Percentiles rank a stretch among this genome's conserved stretches.
phyloP scores from a whole-genome alignment of 2,797 vertebrate species.

The Tapera naevia region DNA sequence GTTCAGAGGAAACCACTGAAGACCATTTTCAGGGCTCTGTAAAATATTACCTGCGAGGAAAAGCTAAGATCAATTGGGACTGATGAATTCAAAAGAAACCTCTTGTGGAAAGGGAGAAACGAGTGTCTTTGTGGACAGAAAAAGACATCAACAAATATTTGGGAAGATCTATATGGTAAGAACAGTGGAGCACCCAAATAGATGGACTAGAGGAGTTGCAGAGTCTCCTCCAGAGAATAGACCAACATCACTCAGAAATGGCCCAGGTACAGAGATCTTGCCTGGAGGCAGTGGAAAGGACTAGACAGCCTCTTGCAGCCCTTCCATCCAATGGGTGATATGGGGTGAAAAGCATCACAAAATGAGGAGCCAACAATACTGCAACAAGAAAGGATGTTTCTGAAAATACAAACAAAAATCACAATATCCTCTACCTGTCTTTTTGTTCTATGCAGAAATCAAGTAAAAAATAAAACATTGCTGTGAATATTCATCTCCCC shows the following conservation, averaged over 20 bases:
- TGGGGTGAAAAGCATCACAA: not conserved
- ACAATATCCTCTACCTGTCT: not conserved
- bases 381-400: not conserved
- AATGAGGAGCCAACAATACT: not conserved
- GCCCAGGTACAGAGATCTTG: not conserved
- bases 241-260: not conserved
- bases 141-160: not conserved
- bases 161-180: not conserved
- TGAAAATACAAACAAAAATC: not conserved
- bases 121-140: not conserved
- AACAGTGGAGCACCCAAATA: not conserved
- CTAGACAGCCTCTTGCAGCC: not conserved
- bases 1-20: not conserved
- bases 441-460: constrained; percentile 10
- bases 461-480: constrained; percentile 49
- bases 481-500: constrained; percentile 17
- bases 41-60: not conserved
- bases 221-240: not conserved
- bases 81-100: not conserved
- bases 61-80: not conserved
- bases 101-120: not conserved
- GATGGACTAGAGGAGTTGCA: not conserved
- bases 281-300: not conserved
- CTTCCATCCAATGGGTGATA: not conserved
- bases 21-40: not conserved